phyloP scores from a whole-genome alignment of 2,797 vertebrate genomes.

The Rhincodon typus region DNA sequence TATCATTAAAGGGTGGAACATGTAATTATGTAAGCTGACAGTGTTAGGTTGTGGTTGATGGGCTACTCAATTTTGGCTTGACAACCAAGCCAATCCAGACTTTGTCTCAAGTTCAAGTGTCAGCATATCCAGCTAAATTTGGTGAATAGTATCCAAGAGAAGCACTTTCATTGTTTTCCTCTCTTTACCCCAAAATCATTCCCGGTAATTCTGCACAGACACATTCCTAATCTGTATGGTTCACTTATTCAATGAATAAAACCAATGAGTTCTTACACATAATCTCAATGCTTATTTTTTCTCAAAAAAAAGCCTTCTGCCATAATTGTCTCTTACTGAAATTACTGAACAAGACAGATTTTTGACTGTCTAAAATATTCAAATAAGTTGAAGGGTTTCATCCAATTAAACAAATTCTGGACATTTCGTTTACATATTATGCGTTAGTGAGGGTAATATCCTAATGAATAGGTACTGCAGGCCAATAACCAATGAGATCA shows the following conservation, averaged over 20 bases:
- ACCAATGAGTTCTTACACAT: not conserved
- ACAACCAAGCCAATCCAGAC: not conserved
- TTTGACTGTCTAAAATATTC: not conserved
- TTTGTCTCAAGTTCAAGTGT: not conserved
- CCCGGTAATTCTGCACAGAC: not conserved
- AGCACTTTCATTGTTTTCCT: not conserved
- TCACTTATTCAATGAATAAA: not conserved
- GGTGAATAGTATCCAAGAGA: not conserved
- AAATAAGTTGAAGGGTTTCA: not conserved
- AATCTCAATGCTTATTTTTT: not conserved
- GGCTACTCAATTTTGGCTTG: not conserved
- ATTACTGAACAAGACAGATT: not conserved
- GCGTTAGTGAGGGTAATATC: not conserved
- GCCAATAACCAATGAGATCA: not conserved
- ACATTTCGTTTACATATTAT: not conserved
- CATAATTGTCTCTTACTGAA: not conserved
- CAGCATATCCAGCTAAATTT: not conserved
- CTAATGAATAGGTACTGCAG: not conserved
- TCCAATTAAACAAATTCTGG: not conserved
- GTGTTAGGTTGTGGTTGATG: not conserved
- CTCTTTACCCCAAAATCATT: not conserved
- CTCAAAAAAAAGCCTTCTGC: not conserved
- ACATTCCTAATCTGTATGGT: not conserved
- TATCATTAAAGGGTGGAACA: not conserved
- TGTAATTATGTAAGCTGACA: not conserved